A percentile compares a stretch with the other conserved stretches of the same genome.
Conservation (phyloP, 2,888 invertebrate genomes). For the Blomia tropicalis region DNA sequence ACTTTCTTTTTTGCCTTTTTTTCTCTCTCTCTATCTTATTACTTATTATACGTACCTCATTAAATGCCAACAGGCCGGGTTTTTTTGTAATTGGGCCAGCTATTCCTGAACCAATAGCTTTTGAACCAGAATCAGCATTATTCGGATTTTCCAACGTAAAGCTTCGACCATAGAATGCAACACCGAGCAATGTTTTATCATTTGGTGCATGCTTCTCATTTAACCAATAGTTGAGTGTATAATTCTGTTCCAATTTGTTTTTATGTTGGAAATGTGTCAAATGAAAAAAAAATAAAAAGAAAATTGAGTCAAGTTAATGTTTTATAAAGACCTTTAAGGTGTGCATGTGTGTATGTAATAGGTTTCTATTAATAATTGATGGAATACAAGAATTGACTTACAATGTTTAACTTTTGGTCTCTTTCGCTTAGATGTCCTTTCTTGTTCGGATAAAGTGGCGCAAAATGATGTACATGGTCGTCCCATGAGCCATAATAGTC, state of each 20-base stretch:
- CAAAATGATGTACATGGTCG: constrained; percentile 15
- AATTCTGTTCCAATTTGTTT: constrained; percentile 17
- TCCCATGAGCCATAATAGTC: constrained; percentile 25
- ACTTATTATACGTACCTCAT: constrained; percentile 20
- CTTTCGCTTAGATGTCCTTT: not conserved
- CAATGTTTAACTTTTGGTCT: constrained; percentile 1
- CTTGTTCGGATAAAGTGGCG: constrained; percentile 16
- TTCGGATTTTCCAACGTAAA: constrained; percentile 18
- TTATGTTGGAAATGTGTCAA: not conserved
- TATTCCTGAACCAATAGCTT: constrained; percentile 19
- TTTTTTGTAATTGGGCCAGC: constrained; percentile 18
- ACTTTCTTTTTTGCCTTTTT: too few relatives aligned
- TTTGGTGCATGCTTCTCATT: constrained; percentile 3
- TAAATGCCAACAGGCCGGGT: constrained; percentile 20
- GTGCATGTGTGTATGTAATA: too few relatives aligned
- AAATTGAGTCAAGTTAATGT: too few relatives aligned
- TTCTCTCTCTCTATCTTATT: too few relatives aligned
- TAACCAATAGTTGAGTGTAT: constrained; percentile 20
- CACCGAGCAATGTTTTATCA: constrained; percentile 16
- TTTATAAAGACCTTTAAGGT: too few relatives aligned
- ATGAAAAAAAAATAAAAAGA: not conserved
- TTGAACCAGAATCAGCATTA: not conserved
- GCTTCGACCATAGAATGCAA: constrained; percentile 22
- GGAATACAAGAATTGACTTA: constrained; percentile 1
- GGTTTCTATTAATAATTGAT: constrained; percentile 3